These are phyloP conservation scores for Morpho helenor DNA, from an alignment of 2,888 invertebrate genomes.

Conservation along the genomic window DNA sequence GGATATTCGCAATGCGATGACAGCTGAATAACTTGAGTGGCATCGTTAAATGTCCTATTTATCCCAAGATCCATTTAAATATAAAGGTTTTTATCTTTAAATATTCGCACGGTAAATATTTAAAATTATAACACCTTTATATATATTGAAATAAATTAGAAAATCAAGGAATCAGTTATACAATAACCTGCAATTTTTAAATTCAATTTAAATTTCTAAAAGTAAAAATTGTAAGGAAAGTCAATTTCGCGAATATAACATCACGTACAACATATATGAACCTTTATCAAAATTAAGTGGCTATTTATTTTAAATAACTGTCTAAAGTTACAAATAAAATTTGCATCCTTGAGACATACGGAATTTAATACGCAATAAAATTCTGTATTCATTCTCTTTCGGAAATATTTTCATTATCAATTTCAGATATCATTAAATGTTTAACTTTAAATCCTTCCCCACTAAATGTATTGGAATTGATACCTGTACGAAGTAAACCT, in stretches of 20 bases:
- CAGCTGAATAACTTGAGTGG: too few relatives aligned
- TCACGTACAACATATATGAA: background rate
- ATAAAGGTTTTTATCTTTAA: background rate
- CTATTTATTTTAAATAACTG: constrained; percentile 23
- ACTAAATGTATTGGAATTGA: constrained; percentile 47
- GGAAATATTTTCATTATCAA: constrained; percentile 20
- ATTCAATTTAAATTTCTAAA: background rate
- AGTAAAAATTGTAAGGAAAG: background rate
- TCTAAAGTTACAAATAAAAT: constrained; percentile 22
- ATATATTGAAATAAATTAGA: too few relatives aligned
- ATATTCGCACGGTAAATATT: too few relatives aligned
- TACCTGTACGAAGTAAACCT: constrained; percentile 66
- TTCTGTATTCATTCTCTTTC: constrained; percentile 15
- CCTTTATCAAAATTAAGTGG: constrained; percentile 19
- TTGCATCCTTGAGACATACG: constrained; percentile 12
- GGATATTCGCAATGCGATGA: background rate
- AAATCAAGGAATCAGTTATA: too few relatives aligned
- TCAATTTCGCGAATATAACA: background rate
- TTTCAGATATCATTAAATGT: constrained; percentile 17
- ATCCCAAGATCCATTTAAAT: background rate
- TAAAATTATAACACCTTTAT: too few relatives aligned
- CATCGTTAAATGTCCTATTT: background rate
- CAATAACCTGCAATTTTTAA: background rate
- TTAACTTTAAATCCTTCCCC: constrained; percentile 18
- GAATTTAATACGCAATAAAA: constrained; percentile 23